Evolutionary conservation across 2,888 invertebrate genomes (phyloP).

Genomic region (Drosophila siamana): DNA sequence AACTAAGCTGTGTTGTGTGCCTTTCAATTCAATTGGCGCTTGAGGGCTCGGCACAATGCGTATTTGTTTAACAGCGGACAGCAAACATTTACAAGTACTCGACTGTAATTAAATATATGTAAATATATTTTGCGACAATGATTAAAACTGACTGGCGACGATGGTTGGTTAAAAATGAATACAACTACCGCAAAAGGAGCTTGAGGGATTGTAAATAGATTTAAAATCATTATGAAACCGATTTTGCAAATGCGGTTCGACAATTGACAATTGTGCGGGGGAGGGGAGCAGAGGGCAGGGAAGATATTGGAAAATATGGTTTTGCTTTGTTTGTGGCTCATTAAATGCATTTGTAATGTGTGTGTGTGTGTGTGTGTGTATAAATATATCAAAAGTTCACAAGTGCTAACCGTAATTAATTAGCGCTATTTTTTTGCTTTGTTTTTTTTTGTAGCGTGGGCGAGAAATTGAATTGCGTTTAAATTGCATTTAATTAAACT

Average conservation of each 20-base stretch:
- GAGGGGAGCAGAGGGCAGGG: too few species aligned
- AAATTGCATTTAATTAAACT: conserved; percentile 56
- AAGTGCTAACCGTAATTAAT: conserved; percentile 36
- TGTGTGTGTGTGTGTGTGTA: too few species aligned
- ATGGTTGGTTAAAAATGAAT: background rate
- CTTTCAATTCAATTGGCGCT: too few species aligned
- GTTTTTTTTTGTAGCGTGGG: too few species aligned
- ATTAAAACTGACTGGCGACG: background rate
- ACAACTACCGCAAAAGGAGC: background rate
- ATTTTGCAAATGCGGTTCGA: conserved; percentile 3
- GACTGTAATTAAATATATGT: background rate
- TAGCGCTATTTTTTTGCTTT: conserved; percentile 16
- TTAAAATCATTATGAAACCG: conserved; percentile 8
- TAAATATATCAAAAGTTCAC: conserved; percentile 4
- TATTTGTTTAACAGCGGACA: background rate
- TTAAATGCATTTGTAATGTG: too few species aligned
- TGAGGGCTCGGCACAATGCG: background rate
- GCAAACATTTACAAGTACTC: background rate
- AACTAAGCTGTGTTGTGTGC: background rate
- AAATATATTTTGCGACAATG: background rate
- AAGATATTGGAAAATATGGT: background rate
- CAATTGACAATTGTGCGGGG: background rate
- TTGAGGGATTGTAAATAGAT: background rate
- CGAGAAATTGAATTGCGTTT: conserved; percentile 13
- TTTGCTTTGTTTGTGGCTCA: conserved; percentile 13